These are phyloP conservation scores for Cyclophora punctaria DNA, from an alignment of 2,888 invertebrate genomes.

Conservation along the genomic window DNA sequence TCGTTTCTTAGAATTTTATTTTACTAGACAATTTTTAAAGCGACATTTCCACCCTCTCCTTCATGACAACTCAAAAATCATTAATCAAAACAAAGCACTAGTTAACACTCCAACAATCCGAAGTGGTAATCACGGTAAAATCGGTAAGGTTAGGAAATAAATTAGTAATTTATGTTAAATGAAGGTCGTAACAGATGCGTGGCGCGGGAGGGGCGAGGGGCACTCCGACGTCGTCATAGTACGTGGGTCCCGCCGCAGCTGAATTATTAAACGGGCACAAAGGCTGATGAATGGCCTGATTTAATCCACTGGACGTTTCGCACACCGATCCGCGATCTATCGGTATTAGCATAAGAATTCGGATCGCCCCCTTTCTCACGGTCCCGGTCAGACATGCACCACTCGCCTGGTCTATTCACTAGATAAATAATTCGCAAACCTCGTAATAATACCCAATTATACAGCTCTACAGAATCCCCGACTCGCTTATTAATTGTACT, in stretches of 20 bases:
- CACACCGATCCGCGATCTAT: constrained; percentile 57
- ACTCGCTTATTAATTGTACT: constrained; percentile 17
- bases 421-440: constrained; percentile 19
- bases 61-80: too few relatives aligned
- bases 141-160: neutral
- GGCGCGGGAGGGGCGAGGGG: neutral
- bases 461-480: constrained; percentile 11
- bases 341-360: constrained; percentile 61
- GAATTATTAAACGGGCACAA: constrained; percentile 57
- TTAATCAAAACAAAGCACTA: too few relatives aligned
- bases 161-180: neutral
- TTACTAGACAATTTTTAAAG: too few relatives aligned
- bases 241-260: constrained; percentile 29
- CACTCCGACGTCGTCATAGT: constrained; percentile 19
- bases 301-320: constrained; percentile 30
- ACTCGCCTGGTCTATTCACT: constrained; percentile 16
- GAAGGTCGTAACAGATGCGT: neutral
- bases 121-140: too few relatives aligned
- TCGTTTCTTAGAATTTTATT: too few relatives aligned
- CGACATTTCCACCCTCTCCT: too few relatives aligned
- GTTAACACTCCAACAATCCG: too few relatives aligned
- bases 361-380: constrained; percentile 54
- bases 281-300: constrained; percentile 29
- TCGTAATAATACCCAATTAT: constrained; percentile 31
- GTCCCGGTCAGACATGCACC: constrained; percentile 35